Evolutionary conservation across 2,797 vertebrate species (phyloP).

Genomic region (Chromis chromis): DNA sequence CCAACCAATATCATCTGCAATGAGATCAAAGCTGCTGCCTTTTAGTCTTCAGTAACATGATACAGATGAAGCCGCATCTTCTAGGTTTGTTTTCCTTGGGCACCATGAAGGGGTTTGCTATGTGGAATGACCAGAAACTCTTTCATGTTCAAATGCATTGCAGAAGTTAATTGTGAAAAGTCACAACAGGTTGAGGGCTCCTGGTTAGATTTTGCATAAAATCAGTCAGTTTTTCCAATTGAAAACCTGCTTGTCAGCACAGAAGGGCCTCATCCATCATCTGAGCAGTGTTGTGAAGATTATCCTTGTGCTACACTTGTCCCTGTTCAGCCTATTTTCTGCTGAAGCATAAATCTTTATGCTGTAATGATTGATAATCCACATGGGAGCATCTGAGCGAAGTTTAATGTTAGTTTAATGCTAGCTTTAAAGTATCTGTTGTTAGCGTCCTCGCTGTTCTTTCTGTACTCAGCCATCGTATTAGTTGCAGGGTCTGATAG

Average conservation of each 20-base stretch:
- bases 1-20: background rate
- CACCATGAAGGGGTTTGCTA: background rate
- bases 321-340: background rate
- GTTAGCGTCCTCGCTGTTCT: no score
- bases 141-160: slow-evolving; percentile 12
- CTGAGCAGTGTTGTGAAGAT: background rate
- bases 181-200: background rate
- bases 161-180: slow-evolving; percentile 3
- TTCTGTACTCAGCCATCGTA: no score
- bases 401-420: no score
- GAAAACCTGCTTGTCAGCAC: background rate
- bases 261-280: no score
- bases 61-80: slow-evolving; percentile 8
- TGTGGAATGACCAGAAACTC: background rate
- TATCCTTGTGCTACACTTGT: background rate
- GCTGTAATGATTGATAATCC: no score
- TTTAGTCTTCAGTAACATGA: background rate
- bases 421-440: no score
- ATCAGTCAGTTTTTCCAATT: background rate
- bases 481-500: no score
- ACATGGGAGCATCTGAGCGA: no score
- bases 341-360: no score
- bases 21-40: slow-evolving; percentile 7
- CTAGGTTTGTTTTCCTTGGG: background rate
- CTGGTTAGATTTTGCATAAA: background rate